Base-by-base conservation (phyloP, 2,797 vertebrate genomes). In the Steatocranus sp. region DNA sequence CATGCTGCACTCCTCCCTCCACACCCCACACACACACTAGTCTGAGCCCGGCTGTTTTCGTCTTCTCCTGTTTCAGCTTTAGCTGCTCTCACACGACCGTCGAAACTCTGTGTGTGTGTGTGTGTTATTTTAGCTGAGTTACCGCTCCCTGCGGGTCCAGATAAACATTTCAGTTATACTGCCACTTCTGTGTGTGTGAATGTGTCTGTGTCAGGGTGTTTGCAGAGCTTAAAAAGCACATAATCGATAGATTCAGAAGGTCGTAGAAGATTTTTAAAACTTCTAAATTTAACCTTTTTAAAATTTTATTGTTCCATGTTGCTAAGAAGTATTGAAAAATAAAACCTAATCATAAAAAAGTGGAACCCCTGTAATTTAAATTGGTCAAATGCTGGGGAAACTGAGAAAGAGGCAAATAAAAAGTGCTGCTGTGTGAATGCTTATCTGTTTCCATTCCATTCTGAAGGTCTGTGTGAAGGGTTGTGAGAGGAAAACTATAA, bases 151-250 rank as follows among this genome's bases (percentile, higher is more conserved):
- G 80, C 86, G 56, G 78, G 78, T 82, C 70, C 83, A 17, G 15
- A 66, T 86, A 90, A 93, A 92, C 88, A 82, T 94, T 90, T 87
- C 15, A 32, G 89, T 94, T 84, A 38, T 68, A 51, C 86, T 38
- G 4, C 80, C 80, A 88, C 54, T 75, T 56, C 23, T 2, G 11
- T 77, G 46, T 82, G 23, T 61, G 34, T 63, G 50, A 56, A 30
- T 70, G 46, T 41, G 36, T 54, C 36, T 34, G 36, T 58, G 32
- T 18, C 27, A 8, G 20, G 36, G 36, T 68, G 23, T 43, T 70
- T 70, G 14, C 38, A 43, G 38, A 43, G 15, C 38, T 70, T 70
- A 17, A 43, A 70, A 70, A 4, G 20, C 36, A 41, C 63, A 25
- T 14, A 66, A 41, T 3, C 0, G 2, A 23, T 20, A 61, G 30